Conservation (phyloP, 2,113 vertebrate species). For the Poeciliopsis prolifica region DNA sequence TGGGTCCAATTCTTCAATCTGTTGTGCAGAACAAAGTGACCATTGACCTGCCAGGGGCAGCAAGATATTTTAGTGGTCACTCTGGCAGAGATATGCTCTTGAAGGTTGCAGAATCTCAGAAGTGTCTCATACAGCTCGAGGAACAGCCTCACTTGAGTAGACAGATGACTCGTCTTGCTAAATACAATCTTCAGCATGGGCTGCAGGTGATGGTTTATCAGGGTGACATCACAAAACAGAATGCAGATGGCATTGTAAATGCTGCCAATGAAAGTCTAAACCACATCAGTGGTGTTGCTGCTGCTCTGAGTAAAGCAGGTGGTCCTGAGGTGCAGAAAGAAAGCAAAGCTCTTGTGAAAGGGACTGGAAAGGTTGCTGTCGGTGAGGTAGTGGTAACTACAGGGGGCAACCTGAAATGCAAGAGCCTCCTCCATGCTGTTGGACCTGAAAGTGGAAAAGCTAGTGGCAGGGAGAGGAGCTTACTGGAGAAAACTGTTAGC, state of each 20-base stretch:
- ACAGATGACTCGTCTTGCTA: background rate
- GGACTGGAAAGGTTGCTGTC: slow-evolving; percentile 29
- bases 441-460: slow-evolving; percentile 50
- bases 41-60: slow-evolving; percentile 55
- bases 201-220: slow-evolving; percentile 54
- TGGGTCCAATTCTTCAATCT: slow-evolving; percentile 45
- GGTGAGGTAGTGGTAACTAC: slow-evolving; percentile 50
- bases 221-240: slow-evolving; percentile 69
- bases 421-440: slow-evolving; percentile 69
- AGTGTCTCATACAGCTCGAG: slow-evolving; percentile 55
- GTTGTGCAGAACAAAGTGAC: slow-evolving; percentile 40
- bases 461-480: slow-evolving; percentile 19
- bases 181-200: slow-evolving; percentile 41
- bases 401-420: slow-evolving; percentile 63
- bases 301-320: slow-evolving; percentile 59
- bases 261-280: slow-evolving; percentile 68
- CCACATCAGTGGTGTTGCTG: slow-evolving; percentile 63
- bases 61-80: slow-evolving; percentile 46
- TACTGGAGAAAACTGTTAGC: slow-evolving; percentile 43
- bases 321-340: slow-evolving; percentile 65
- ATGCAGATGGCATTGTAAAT: slow-evolving; percentile 68
- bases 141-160: background rate
- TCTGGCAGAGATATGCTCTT: slow-evolving; percentile 42
- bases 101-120: slow-evolving; percentile 26
- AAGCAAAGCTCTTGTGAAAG: slow-evolving; percentile 28